Percentiles rank a stretch among this genome's conserved stretches.
phyloP scores from a whole-genome alignment of 2,888 invertebrate species.

The Rotaria magnacalcarata region DNA sequence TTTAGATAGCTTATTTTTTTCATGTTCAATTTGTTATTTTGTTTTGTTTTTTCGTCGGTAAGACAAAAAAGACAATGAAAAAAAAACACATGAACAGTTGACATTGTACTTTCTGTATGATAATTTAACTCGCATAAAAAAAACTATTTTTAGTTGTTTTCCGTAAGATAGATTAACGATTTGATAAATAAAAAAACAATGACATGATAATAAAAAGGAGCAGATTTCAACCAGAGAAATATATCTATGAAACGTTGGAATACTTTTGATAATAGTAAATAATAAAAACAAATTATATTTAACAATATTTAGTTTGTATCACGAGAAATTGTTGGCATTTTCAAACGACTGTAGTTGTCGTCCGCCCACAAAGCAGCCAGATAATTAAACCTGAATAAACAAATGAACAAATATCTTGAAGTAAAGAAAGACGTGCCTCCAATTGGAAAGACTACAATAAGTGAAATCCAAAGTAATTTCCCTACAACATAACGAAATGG shows the following conservation, averaged over 20 bases:
- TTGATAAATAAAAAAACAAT: not conserved
- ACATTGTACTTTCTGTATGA: too few species aligned
- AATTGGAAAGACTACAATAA: not conserved
- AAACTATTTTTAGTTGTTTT: too few species aligned
- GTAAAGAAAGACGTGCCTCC: not conserved
- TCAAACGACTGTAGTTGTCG: not conserved
- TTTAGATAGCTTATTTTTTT: not conserved
- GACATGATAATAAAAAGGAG: not conserved
- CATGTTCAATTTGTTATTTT: not conserved
- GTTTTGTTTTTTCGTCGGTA: not conserved
- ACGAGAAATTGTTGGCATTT: not conserved
- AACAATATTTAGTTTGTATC: not conserved
- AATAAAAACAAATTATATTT: not conserved
- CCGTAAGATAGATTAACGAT: not conserved
- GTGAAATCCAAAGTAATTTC: not conserved
- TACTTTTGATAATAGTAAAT: not conserved
- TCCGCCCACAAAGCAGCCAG: not conserved
- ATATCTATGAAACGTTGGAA: too few species aligned
- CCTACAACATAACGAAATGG: not conserved
- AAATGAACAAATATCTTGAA: not conserved
- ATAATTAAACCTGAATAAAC: not conserved
- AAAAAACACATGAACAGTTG: too few species aligned
- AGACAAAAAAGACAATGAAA: too few species aligned
- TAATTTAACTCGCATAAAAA: too few species aligned
- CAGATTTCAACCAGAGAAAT: too few species aligned